Evolutionary conservation across 2,113 vertebrate species (phyloP).

Genomic region (Acrocephalus kingi): DNA sequence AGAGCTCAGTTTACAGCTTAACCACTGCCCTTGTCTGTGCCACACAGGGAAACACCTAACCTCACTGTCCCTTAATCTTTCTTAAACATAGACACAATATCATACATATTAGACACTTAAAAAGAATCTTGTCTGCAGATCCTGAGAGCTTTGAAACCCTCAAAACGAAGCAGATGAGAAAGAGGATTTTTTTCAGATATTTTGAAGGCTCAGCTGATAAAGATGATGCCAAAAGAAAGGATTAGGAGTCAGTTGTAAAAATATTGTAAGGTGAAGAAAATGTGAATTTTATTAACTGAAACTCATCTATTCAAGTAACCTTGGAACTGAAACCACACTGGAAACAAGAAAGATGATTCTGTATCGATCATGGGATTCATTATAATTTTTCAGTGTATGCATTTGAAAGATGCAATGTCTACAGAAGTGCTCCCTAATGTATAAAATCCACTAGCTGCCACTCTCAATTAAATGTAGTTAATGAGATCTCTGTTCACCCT

Average conservation of each 20-base stretch:
- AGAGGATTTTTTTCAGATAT: not conserved
- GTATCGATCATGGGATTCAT: conserved; percentile 59
- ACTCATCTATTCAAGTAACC: conserved; percentile 3
- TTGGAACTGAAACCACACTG: conserved; percentile 19
- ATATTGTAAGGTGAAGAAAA: not conserved
- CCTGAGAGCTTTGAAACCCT: not conserved
- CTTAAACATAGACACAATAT: not conserved
- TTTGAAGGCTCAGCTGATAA: not conserved
- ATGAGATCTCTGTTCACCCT: conserved; percentile 56
- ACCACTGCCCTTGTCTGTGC: not conserved
- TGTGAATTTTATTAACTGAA: conserved; percentile 46
- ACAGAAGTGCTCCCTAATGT: conserved; percentile 61
- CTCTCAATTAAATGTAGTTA: conserved; percentile 64
- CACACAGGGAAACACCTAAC: not conserved
- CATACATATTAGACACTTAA: not conserved
- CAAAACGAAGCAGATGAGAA: not conserved
- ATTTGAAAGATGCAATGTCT: conserved; percentile 44
- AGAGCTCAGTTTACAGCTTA: not conserved
- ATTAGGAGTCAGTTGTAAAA: not conserved
- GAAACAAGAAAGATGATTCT: conserved; percentile 39
- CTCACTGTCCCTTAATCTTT: not conserved
- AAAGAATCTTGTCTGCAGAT: not conserved
- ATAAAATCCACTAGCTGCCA: conserved; percentile 62
- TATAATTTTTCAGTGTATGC: conserved; percentile 56
- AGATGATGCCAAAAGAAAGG: not conserved